phyloP scores from a whole-genome alignment of 2,113 vertebrate species.

The Chiloscyllium plagiosum region DNA sequence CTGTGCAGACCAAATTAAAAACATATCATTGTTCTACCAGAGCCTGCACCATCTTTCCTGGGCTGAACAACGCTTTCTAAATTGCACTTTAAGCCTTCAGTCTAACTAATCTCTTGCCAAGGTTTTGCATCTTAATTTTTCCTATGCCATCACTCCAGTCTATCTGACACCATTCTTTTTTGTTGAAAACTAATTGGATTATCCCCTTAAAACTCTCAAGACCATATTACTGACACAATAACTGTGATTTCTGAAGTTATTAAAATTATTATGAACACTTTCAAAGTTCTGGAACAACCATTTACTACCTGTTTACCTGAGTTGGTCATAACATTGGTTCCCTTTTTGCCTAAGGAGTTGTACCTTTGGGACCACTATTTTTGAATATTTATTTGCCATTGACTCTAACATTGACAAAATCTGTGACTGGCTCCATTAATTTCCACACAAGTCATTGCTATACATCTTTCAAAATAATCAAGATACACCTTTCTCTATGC shows the following conservation, averaged over 20 bases:
- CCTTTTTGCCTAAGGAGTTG: not conserved
- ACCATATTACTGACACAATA: not conserved
- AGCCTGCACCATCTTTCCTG: not conserved
- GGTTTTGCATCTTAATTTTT: not conserved
- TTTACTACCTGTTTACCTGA: not conserved
- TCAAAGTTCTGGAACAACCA: no score
- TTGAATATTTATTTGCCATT: not conserved
- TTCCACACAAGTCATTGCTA: not conserved
- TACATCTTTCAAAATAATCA: not conserved
- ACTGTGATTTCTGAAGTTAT: not conserved
- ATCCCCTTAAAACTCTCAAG: not conserved
- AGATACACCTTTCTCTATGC: not conserved
- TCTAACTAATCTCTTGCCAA: not conserved
- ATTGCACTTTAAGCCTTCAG: not conserved
- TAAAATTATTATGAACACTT: not conserved
- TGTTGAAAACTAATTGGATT: not conserved
- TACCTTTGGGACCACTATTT: not conserved
- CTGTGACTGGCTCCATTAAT: not conserved
- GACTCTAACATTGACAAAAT: not conserved
- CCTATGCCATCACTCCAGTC: not conserved
- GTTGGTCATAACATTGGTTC: not conserved
- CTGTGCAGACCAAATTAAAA: no score
- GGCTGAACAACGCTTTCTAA: not conserved
- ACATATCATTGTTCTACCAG: not conserved
- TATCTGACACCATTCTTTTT: not conserved